These are phyloP conservation scores for Eupithecia pulchellata DNA, from an alignment of 2,888 invertebrate species.

Conservation along the genomic window DNA sequence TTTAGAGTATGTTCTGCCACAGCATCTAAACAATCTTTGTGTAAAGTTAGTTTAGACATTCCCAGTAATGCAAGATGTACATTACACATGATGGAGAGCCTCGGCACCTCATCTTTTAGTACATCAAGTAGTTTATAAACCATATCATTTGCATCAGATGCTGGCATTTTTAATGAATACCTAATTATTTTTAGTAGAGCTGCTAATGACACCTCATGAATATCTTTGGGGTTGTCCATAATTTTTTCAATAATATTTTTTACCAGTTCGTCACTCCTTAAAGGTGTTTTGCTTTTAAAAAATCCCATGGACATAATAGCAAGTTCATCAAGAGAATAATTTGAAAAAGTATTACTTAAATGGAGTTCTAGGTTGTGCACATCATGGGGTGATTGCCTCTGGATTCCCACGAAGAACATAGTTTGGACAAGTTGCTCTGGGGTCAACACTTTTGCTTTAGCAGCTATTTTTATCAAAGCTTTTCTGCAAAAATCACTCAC, in stretches of 20 bases:
- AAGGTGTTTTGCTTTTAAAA: slow-evolving; percentile 89
- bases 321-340: slow-evolving; percentile 87
- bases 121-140: slow-evolving; percentile 82
- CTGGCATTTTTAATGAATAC: slow-evolving; percentile 80
- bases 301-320: slow-evolving; percentile 90
- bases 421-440: slow-evolving; percentile 87
- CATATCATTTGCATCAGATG: slow-evolving; percentile 62
- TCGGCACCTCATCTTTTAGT: slow-evolving; percentile 82
- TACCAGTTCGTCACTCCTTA: slow-evolving; percentile 82
- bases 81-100: slow-evolving; percentile 86
- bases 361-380: slow-evolving; percentile 88
- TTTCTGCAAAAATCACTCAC: slow-evolving; percentile 84
- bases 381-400: slow-evolving; percentile 83
- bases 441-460: slow-evolving; percentile 85
- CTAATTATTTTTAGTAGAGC: slow-evolving; percentile 88
- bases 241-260: slow-evolving; percentile 81
- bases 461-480: slow-evolving; percentile 82
- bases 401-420: slow-evolving; percentile 87
- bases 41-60: slow-evolving; percentile 74
- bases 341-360: slow-evolving; percentile 78
- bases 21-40: slow-evolving; percentile 64
- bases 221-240: slow-evolving; percentile 75
- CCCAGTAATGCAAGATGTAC: slow-evolving; percentile 88
- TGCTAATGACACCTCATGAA: slow-evolving; percentile 88
- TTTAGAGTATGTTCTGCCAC: slow-evolving; percentile 82